Evolutionary conservation across 2,888 invertebrate species (phyloP).

Genomic region (Eupithecia centaureata): DNA sequence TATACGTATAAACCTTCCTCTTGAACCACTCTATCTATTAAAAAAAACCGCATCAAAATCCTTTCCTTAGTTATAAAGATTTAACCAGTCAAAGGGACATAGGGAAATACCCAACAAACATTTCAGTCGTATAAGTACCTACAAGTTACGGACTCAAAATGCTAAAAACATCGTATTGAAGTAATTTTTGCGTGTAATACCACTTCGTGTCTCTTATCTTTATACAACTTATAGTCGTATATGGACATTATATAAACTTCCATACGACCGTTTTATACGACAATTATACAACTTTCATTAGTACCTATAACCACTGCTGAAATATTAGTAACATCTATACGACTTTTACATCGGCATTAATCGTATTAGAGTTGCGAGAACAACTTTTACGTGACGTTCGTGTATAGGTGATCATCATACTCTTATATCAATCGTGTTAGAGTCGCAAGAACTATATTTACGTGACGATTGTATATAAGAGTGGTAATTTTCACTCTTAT

Average conservation of each 20-base stretch:
- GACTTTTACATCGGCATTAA: not conserved
- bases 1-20: no score
- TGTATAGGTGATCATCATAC: no score
- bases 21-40: no score
- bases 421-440: no score
- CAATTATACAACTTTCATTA: not conserved
- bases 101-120: no score
- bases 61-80: no score
- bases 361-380: not conserved
- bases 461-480: no score
- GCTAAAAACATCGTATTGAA: not conserved
- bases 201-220: not conserved
- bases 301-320: not conserved
- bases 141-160: not conserved
- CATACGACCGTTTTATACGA: not conserved
- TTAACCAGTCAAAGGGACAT: no score
- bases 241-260: not conserved
- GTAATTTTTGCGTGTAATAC: not conserved
- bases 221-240: conserved; percentile 1
- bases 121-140: not conserved
- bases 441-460: no score
- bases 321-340: not conserved
- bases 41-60: no score
- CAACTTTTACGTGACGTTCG: not conserved
- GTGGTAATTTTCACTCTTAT: no score